These are phyloP conservation scores for Apeltes quadracus DNA, from an alignment of 2,113 vertebrate species.

Conservation along the genomic window DNA sequence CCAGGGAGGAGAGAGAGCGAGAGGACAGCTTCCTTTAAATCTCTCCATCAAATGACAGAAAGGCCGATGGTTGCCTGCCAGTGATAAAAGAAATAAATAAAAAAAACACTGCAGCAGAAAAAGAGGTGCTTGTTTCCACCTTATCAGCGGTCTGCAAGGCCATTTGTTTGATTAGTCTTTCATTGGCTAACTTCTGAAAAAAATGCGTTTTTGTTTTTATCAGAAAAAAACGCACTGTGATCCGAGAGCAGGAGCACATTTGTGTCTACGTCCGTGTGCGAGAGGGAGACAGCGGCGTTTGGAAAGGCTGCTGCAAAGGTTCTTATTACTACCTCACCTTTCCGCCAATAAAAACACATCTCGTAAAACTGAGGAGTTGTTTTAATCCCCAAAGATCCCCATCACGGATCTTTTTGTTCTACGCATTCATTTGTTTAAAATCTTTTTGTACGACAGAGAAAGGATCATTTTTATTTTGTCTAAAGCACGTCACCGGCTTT, in stretches of 20 bases:
- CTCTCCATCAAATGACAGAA: slow-evolving; percentile 64
- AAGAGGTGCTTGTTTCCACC: slow-evolving; percentile 43
- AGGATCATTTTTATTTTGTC: too few species aligned
- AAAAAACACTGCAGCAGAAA: slow-evolving; percentile 38
- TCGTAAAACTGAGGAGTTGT: slow-evolving; percentile 53
- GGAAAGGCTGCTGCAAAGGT: slow-evolving; percentile 60
- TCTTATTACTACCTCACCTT: slow-evolving; percentile 65
- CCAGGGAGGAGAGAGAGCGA: slow-evolving; percentile 57
- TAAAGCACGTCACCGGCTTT: slow-evolving; percentile 44
- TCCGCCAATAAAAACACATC: slow-evolving; percentile 77
- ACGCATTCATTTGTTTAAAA: slow-evolving; percentile 58
- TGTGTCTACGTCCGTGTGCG: slow-evolving; percentile 50
- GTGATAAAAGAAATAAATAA: slow-evolving; percentile 37
- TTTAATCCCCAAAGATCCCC: slow-evolving; percentile 47
- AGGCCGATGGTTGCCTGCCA: slow-evolving; percentile 38
- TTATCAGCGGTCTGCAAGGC: slow-evolving; percentile 9
- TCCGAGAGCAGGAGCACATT: slow-evolving; percentile 35
- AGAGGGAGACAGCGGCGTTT: slow-evolving; percentile 65
- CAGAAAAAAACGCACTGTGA: slow-evolving; percentile 23
- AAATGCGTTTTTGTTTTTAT: slow-evolving; percentile 25
- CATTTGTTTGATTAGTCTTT: slow-evolving; percentile 21
- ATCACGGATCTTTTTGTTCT: slow-evolving; percentile 27
- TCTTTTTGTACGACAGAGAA: too few species aligned
- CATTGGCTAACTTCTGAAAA: slow-evolving; percentile 18
- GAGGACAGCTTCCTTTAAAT: slow-evolving; percentile 67